Conservation (phyloP, 64 coral and sea anemone species). For the Montipora sp. region DNA sequence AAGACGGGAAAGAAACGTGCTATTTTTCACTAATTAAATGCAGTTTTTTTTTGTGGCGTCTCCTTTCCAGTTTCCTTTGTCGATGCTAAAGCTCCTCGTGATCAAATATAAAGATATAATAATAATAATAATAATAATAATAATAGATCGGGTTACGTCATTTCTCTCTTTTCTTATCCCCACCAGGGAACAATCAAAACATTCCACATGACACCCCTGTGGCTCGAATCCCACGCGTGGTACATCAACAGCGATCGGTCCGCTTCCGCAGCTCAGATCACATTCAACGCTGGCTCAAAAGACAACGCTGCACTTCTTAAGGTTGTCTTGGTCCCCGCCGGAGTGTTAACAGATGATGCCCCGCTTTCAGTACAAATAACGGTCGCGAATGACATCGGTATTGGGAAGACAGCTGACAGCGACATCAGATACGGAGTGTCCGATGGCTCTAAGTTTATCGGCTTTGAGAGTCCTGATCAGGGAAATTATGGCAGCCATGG, state of each 20-base stretch:
- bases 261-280: neutral
- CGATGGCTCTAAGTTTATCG: slow-evolving; percentile 25
- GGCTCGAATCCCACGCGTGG: neutral
- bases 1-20: too few relatives aligned
- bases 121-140: too few relatives aligned
- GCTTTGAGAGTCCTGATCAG: neutral
- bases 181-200: neutral
- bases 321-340: neutral
- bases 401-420: slow-evolving; percentile 30
- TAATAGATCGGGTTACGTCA: too few relatives aligned
- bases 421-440: slow-evolving; percentile 53
- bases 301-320: neutral
- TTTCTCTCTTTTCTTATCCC: neutral
- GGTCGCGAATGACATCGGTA: slow-evolving; percentile 33
- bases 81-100: too few relatives aligned
- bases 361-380: slow-evolving; percentile 45
- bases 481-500: neutral
- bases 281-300: slow-evolving; percentile 21
- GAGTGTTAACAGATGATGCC: neutral
- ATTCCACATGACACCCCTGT: neutral
- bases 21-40: too few relatives aligned
- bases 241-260: neutral
- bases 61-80: too few relatives aligned
- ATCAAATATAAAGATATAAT: neutral
- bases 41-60: too few relatives aligned